A percentile compares a stretch with the other conserved stretches of the same genome.
phyloP scores from a whole-genome alignment of 2,888 invertebrate genomes.

The Rotaria sp. region DNA sequence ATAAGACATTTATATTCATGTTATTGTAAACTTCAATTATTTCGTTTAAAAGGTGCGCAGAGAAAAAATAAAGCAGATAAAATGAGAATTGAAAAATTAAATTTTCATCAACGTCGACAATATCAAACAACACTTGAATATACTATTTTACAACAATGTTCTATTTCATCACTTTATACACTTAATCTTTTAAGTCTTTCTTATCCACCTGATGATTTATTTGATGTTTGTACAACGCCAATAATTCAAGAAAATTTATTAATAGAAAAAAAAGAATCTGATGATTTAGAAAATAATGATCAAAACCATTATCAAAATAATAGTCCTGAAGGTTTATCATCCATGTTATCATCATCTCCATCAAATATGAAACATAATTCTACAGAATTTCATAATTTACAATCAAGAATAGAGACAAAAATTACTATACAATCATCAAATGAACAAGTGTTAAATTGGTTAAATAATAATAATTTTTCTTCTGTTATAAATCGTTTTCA shows the following conservation, averaged over 20 bases:
- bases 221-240: background rate
- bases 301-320: too few relatives aligned
- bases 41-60: constrained; percentile 82
- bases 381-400: too few relatives aligned
- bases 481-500: background rate
- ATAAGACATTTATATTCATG: constrained; percentile 22
- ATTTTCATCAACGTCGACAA: constrained; percentile 32
- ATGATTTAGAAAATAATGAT: background rate
- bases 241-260: background rate
- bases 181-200: background rate
- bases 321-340: background rate
- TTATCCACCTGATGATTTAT: constrained; percentile 3
- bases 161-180: background rate
- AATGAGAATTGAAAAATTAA: constrained; percentile 74
- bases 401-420: background rate
- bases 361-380: background rate
- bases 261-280: background rate
- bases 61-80: constrained; percentile 91
- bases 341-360: too few relatives aligned
- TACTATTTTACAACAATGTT: background rate
- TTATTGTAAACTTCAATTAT: constrained; percentile 57
- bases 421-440: background rate
- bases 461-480: background rate
- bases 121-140: constrained; percentile 31
- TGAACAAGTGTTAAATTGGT: background rate